These are phyloP conservation scores for Dexiosoma caninum DNA, from an alignment of 2,888 invertebrate species.

Conservation along the genomic window DNA sequence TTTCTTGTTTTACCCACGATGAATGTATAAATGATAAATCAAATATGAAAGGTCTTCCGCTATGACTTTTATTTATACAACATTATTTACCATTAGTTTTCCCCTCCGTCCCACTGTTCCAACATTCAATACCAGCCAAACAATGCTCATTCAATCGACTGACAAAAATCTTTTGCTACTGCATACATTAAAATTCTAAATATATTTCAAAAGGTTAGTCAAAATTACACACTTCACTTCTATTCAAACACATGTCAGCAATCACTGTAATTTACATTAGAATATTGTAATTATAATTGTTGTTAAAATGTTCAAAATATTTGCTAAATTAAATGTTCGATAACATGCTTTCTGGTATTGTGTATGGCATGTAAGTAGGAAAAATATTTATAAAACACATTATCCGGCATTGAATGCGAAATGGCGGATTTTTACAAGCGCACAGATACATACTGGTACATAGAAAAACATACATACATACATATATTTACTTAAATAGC, in stretches of 20 bases:
- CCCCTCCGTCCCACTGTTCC: background rate
- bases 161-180: background rate
- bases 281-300: constrained; percentile 30
- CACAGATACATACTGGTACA: background rate
- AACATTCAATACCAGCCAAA: constrained; percentile 3
- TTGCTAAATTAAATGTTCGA: constrained; percentile 39
- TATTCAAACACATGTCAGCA: constrained; percentile 39
- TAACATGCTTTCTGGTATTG: constrained; percentile 28
- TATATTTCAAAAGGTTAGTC: constrained; percentile 15
- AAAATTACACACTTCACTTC: constrained; percentile 37
- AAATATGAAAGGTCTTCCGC: too few species aligned
- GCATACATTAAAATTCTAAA: background rate
- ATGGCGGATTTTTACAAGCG: background rate
- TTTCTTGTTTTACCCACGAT: too few species aligned
- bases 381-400: constrained; percentile 27
- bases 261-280: constrained; percentile 22
- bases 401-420: too few species aligned
- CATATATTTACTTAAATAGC: background rate
- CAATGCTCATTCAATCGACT: background rate
- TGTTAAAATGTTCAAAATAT: constrained; percentile 30
- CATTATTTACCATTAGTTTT: too few species aligned
- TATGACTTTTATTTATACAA: too few species aligned
- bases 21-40: too few species aligned
- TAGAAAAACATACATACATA: too few species aligned
- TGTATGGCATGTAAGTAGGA: background rate